These are phyloP conservation scores for Tetramorium parvispinum DNA, from an alignment of 1,140 invertebrate genomes.

Conservation along the genomic window DNA sequence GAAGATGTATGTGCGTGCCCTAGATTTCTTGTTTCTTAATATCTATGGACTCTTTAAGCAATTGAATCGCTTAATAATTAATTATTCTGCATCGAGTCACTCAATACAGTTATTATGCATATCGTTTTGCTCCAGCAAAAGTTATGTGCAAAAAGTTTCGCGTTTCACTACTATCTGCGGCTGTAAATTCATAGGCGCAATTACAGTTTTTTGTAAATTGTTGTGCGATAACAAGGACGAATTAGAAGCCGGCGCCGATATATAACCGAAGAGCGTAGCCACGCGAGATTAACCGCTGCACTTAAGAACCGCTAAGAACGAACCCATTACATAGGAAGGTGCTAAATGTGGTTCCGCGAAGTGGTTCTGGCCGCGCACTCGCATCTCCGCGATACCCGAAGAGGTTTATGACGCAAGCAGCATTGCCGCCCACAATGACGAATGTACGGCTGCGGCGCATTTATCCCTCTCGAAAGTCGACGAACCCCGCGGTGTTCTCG, in stretches of 20 bases:
- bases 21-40: background rate
- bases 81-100: background rate
- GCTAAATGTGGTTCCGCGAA: slow-evolving; percentile 53
- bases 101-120: background rate
- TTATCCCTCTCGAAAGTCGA: slow-evolving; percentile 51
- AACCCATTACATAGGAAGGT: slow-evolving; percentile 55
- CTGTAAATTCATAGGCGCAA: slow-evolving; percentile 26
- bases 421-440: slow-evolving; percentile 47
- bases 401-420: slow-evolving; percentile 32
- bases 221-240: slow-evolving; percentile 43
- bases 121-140: background rate
- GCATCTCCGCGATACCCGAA: slow-evolving; percentile 1
- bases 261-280: background rate
- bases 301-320: slow-evolving; percentile 56
- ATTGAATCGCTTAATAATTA: background rate
- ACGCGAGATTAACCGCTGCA: slow-evolving; percentile 43
- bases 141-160: background rate
- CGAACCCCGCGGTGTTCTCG: background rate
- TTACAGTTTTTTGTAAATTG: slow-evolving; percentile 42
- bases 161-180: background rate
- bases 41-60: background rate
- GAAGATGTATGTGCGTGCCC: background rate
- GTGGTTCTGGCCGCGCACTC: slow-evolving; percentile 28
- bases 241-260: slow-evolving; percentile 53
- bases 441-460: slow-evolving; percentile 25